Evolutionary conservation across 2,888 invertebrate species (phyloP), one percentile per base, ranked within the genome.

Genomic region (Trisateles emortualis): DNA sequence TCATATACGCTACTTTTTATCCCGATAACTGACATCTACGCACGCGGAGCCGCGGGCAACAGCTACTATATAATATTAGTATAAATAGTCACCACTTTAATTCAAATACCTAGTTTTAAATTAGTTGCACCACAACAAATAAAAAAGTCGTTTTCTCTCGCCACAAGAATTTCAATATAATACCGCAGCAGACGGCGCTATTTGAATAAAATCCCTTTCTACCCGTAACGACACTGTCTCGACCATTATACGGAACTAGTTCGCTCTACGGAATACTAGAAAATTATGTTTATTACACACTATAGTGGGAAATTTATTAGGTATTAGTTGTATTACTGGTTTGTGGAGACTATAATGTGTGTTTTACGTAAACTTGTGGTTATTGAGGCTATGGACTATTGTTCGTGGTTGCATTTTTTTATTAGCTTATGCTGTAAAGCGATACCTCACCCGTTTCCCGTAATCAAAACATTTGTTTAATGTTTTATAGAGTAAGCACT

Each of bases 171-270:
- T 69, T 69, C 72, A 71, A 71, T 69, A 71, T 68, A 68, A 68
- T 62, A 46, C 62, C 46, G 39, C 40, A 50, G 38, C 52, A 58
- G 59, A 67, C 67, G 53, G 58, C 75, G 74, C 76, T 77, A 80
- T 80, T 79, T 77, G 72, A 79, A 79, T 81, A 78, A 78, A 81
- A 78, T 72, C 68, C 63, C 68, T 73, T 73, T 71, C 54, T 61
- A 44, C 45, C 32, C 56, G 60, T 68, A 64, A 70, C 68, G 69
- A 68, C 72, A 59, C 35, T 64, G 66, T 53, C 63, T 44, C 52
- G 57, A 29, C 52, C 52, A 51, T 65, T 65, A 58, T 58, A 49
- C 44, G 64, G 48, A 70, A 56, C 71, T 58, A 57, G 68, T 59
- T 59, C 43, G 61, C 42, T 56, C 49, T 45, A 53, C 47, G 59